Percentiles rank a stretch among this genome's conserved stretches.
Evolutionary conservation across 2,888 invertebrate genomes (phyloP).

Genomic region (Ormyrus rosae): DNA sequence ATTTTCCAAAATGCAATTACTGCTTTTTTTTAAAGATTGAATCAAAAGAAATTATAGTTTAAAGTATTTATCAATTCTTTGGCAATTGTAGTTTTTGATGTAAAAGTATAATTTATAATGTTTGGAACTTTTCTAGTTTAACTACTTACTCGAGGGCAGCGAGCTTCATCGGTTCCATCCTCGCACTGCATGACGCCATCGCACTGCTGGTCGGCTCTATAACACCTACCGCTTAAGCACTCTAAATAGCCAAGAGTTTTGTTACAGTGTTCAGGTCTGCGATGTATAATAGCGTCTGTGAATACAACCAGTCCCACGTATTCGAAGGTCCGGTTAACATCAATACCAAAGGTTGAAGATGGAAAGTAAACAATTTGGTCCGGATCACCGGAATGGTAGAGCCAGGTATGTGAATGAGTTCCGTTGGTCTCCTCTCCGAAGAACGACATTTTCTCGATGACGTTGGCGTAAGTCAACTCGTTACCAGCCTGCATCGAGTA

Average conservation of each 20-base stretch:
- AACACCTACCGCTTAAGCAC: constrained; percentile 89
- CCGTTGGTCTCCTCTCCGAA: constrained; percentile 92
- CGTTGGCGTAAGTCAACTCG: constrained; percentile 90
- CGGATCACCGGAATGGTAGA: constrained; percentile 89
- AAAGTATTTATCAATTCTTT: no score
- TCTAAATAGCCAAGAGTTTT: constrained; percentile 84
- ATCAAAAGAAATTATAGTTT: background rate
- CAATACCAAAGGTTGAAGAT: constrained; percentile 92
- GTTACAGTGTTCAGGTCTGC: constrained; percentile 84
- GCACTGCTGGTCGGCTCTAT: constrained; percentile 84
- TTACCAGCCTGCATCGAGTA: constrained; percentile 96
- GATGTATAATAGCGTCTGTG: constrained; percentile 89
- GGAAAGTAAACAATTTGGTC: constrained; percentile 92
- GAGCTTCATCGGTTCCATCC: constrained; percentile 90
- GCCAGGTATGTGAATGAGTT: constrained; percentile 89
- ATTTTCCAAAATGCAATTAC: background rate
- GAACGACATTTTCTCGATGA: constrained; percentile 90
- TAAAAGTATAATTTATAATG: no score
- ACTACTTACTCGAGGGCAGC: constrained; percentile 77
- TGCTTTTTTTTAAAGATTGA: background rate
- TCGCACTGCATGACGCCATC: constrained; percentile 88
- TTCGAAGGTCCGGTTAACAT: constrained; percentile 95
- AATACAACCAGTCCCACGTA: constrained; percentile 93
- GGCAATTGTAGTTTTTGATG: no score
- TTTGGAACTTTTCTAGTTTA: no score